Base-by-base conservation (phyloP, 1,140 invertebrate species). In the Agraylea sexmaculata region DNA sequence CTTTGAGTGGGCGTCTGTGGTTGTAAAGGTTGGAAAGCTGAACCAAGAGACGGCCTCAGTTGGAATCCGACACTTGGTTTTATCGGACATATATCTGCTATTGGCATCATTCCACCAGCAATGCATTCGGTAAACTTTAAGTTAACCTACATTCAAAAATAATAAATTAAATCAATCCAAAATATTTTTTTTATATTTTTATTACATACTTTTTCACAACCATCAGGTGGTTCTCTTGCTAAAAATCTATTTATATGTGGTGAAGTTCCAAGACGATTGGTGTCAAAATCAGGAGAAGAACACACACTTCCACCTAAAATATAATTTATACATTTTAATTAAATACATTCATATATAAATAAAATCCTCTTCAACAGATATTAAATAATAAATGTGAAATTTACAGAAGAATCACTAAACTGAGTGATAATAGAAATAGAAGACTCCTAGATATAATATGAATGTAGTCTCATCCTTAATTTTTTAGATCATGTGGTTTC, bases 201-300 rank as follows among this genome's bases (percentile, higher is more conserved):
- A 10, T 4, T 29, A 42, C 48, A 62, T 60, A 76, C 71, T 66
- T 81, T 81, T 69, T 89, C 84, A 73, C 84, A 89, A 55, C 85
- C 85, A 73, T 87, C 84, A 17, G 85, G 85, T 39, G 85, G 85
- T 66, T 87, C 83, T 43, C 84, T 69, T 21, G 83, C 82, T 51
- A 87, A 69, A 62, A 87, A 87, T 58, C 77, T 78, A 56, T 84
- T 83, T 56, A 86, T 86, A 54, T 83, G 79, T 31, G 84, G 85
- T 46, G 83, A 87, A 42, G 81, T 80, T 13, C 80, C 80, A 22
- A 66, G 55, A 46, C 64, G 62, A 13, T 60, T 62, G 10, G 59
- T 59, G 40, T 68, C 65, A 7, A 64, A 51, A 49, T 68, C 65
- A 1, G 65, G 65, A 21, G 65, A 68, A 17, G 65, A 68, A 45